Conservation (phyloP, 2,797 vertebrate species). For the Limosa lapponica region DNA sequence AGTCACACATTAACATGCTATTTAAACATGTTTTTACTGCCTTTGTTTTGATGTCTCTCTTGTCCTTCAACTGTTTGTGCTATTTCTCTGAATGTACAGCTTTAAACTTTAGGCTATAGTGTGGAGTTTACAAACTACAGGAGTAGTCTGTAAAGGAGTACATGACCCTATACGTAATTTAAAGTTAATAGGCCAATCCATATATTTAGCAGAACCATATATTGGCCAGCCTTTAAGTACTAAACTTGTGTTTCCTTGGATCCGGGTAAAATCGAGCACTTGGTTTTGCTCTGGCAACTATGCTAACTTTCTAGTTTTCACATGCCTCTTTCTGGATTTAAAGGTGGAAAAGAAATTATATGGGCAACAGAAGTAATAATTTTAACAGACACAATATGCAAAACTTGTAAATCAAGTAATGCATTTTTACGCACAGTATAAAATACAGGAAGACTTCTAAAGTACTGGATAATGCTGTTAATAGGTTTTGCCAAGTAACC, state of each 20-base stretch:
- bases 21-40: not conserved
- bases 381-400: not conserved
- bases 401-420: not conserved
- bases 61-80: not conserved
- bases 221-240: not conserved
- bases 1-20: not conserved
- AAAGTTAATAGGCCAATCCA: not conserved
- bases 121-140: not conserved
- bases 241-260: not conserved
- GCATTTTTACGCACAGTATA: not conserved
- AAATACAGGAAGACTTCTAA: not conserved
- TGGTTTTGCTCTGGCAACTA: not conserved
- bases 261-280: not conserved
- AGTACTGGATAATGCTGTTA: not conserved
- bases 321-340: not conserved
- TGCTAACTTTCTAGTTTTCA: not conserved
- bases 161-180: fast-evolving
- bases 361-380: not conserved
- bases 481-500: not conserved
- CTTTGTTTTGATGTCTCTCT: not conserved
- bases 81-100: not conserved
- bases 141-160: not conserved
- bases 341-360: not conserved
- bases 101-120: not conserved
- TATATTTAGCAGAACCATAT: not conserved